Conservation (phyloP, 2,888 invertebrate species). For the Podotricha telesiphe region DNA sequence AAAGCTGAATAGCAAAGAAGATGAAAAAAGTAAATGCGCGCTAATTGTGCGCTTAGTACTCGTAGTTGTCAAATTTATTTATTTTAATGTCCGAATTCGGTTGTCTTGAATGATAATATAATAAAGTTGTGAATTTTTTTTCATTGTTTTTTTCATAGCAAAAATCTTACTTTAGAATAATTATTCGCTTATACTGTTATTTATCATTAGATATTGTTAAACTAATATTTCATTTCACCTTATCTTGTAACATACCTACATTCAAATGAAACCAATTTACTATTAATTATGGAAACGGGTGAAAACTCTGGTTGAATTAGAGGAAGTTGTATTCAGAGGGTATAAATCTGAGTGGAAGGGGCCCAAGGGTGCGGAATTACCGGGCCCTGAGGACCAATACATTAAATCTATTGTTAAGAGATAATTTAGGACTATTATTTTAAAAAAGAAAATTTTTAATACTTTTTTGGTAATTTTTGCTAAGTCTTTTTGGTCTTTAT, state of each 20-base stretch:
- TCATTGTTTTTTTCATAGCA: not conserved
- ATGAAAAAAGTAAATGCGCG: too few relatives aligned
- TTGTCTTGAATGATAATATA: not conserved
- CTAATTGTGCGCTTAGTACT: too few relatives aligned
- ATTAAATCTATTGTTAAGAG: conserved; percentile 37
- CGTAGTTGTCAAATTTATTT: too few relatives aligned
- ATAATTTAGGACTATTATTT: conserved; percentile 26
- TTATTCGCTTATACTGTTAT: not conserved
- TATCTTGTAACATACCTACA: conserved; percentile 17
- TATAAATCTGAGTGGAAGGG: conserved; percentile 35
- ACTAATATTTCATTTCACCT: conserved; percentile 2
- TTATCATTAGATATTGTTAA: conserved; percentile 5
- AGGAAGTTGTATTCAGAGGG: conserved; percentile 31
- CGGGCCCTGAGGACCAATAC: conserved; percentile 34
- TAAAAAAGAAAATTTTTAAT: not conserved
- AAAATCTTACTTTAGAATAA: conserved; percentile 7
- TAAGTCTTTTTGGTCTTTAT: too few relatives aligned
- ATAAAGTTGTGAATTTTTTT: not conserved
- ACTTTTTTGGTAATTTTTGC: not conserved
- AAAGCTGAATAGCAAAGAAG: too few relatives aligned
- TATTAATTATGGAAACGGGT: conserved; percentile 29
- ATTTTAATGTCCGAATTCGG: not conserved
- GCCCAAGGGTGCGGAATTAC: conserved; percentile 34
- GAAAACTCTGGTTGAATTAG: conserved; percentile 33
- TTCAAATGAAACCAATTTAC: conserved; percentile 32